Evolutionary conservation across 2,113 vertebrate species (phyloP), one percentile per base, ranked within the genome.

Genomic region (Hemichromis elongatus): DNA sequence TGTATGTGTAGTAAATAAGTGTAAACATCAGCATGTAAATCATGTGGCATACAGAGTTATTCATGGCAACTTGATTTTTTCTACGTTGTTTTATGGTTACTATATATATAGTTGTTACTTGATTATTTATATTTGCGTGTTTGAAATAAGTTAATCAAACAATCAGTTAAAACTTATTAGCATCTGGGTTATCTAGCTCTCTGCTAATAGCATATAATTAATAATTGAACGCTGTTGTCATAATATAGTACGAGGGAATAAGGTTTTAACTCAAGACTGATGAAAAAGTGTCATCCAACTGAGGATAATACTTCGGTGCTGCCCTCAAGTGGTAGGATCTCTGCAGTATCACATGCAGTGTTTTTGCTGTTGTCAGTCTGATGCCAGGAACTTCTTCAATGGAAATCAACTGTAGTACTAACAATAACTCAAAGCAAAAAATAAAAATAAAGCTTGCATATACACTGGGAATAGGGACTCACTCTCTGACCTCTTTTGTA

Each of bases 271-370:
- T 26, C 26, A 35, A 0, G 63, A n/a, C 3, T 19, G 26, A 10
- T 35, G 35, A 7, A 4, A n/a, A 2, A 42, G 24, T 6, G 6
- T 1, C 33, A 45, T 54, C 55, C 16, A 37, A 10, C 42, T 14
- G 63, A 24, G 21, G 66, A 55, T 19, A 75, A 18, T 47, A n/a
- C 16, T n/a, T 57, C 55, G 63, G 54, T 45, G 63, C 77, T 91
- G 88, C 83, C 82, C 45, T 83, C 85, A 53, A 54, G 83, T 86
- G 88, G 85, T 16, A 35, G 26, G 30, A 78, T 57, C 2, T 14
- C 16, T 63, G 10, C 0, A 57, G 12, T 18, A 7, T 78, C 57
- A 82, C 28, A 61, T 50, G 47, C 13, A 50, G 45, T 13, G 18
- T 75, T 50, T 12, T n/a, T 52, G 16, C 16, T 52, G 6, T 52